A percentile compares a stretch with the other conserved stretches of the same genome.
phyloP scores from a whole-genome alignment of 1,140 invertebrate species.

The Drosophila chauvacae region DNA sequence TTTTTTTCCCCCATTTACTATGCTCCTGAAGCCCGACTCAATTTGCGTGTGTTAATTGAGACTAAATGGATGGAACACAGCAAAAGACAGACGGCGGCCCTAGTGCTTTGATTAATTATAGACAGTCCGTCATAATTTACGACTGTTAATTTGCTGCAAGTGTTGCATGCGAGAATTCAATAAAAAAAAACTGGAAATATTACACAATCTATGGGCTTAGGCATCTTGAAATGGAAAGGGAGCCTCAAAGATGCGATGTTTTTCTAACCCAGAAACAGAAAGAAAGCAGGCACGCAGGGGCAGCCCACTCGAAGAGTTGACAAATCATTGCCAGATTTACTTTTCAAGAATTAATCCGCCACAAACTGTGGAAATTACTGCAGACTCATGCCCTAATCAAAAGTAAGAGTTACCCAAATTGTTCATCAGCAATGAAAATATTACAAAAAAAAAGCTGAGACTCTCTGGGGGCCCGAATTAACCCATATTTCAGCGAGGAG shows the following conservation, averaged over 20 bases:
- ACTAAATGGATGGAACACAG: slow-evolving; percentile 49
- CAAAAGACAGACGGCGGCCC: slow-evolving; percentile 57
- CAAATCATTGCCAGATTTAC: slow-evolving; percentile 79
- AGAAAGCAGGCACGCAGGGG: slow-evolving; percentile 23
- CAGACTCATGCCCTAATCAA: slow-evolving; percentile 76
- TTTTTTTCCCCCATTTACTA: slow-evolving; percentile 23
- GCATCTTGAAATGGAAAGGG: slow-evolving; percentile 71
- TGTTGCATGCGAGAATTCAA: slow-evolving; percentile 71
- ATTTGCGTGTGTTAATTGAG: slow-evolving; percentile 77
- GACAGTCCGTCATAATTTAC: slow-evolving; percentile 77
- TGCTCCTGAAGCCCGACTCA: slow-evolving; percentile 21
- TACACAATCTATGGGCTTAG: slow-evolving; percentile 41
- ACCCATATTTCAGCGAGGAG: slow-evolving; percentile 60
- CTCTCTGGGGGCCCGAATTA: slow-evolving; percentile 59
- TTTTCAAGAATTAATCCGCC: slow-evolving; percentile 81
- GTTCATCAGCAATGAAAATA: slow-evolving; percentile 79
- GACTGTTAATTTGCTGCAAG: slow-evolving; percentile 64
- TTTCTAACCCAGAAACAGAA: slow-evolving; percentile 64
- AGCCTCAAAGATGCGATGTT: slow-evolving; percentile 31
- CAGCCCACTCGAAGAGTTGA: slow-evolving; percentile 51
- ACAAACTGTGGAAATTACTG: slow-evolving; percentile 42
- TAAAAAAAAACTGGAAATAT: slow-evolving; percentile 39
- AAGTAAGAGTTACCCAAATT: slow-evolving; percentile 80
- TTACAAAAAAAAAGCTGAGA: slow-evolving; percentile 46
- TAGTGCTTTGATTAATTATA: slow-evolving; percentile 80